Percentiles rank a stretch among this genome's conserved stretches.
Evolutionary conservation across 2,113 vertebrate species (phyloP).

Genomic region (Archilochus colubris): DNA sequence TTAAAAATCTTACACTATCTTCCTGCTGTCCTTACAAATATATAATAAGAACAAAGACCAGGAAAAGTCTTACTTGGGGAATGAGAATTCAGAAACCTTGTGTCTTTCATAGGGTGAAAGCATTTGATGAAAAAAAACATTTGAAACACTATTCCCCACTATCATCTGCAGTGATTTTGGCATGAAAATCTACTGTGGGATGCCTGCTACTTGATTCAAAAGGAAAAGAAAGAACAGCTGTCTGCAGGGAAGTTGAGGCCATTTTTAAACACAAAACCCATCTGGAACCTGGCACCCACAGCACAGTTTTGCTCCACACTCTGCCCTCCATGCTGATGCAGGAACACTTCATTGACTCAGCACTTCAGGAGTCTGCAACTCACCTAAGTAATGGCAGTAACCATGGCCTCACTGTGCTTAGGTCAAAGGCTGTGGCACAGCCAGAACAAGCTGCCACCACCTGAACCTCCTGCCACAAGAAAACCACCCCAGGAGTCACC

Average conservation of each 20-base stretch:
- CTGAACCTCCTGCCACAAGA: background rate
- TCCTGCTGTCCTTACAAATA: background rate
- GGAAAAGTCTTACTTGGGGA: background rate
- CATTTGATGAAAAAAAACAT: background rate
- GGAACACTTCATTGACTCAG: background rate
- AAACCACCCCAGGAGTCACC: background rate
- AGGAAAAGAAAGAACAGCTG: background rate
- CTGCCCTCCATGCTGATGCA: background rate
- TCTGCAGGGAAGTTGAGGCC: background rate
- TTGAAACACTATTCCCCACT: background rate
- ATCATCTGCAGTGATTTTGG: background rate
- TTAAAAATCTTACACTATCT: background rate
- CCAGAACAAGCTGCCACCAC: background rate
- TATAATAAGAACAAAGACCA: background rate
- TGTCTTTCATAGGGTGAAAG: background rate
- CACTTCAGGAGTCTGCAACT: background rate
- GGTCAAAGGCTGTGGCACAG: background rate
- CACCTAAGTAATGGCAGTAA: background rate
- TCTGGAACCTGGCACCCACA: background rate
- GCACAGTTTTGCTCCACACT: background rate
- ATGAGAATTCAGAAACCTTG: background rate
- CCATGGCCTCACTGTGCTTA: background rate
- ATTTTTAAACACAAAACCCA: background rate
- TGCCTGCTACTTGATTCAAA: background rate
- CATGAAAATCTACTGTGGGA: background rate